phyloP scores from a whole-genome alignment of 2,888 invertebrate species.

The Linnaemya vulpina region DNA sequence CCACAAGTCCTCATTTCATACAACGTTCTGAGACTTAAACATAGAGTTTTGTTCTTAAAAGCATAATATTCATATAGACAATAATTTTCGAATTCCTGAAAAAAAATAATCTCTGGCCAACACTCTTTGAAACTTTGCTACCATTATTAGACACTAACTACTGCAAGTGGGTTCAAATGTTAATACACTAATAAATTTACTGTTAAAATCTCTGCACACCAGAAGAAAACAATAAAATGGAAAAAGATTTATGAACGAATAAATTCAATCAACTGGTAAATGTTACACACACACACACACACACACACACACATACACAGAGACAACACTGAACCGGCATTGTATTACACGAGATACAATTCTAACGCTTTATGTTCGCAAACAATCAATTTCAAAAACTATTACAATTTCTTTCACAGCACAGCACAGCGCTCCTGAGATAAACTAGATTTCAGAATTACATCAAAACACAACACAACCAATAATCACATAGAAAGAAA shows the following conservation, averaged over 20 bases:
- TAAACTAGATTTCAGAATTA: constrained; percentile 66
- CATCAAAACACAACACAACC: constrained; percentile 34
- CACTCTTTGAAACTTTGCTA: neutral
- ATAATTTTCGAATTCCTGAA: neutral
- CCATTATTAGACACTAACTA: constrained; percentile 34
- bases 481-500: constrained; percentile 34
- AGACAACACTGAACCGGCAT: constrained; percentile 5
- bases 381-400: constrained; percentile 66
- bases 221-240: neutral
- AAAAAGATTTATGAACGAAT: constrained; percentile 27
- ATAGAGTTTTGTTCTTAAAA: neutral
- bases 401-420: constrained; percentile 36
- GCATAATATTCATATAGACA: neutral
- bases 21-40: neutral
- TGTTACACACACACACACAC: constrained; percentile 4
- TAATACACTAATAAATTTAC: constrained; percentile 60
- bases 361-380: constrained; percentile 60
- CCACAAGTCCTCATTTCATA: neutral
- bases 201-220: constrained; percentile 45
- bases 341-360: constrained; percentile 15
- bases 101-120: neutral
- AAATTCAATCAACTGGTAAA: constrained; percentile 53
- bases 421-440: constrained; percentile 7
- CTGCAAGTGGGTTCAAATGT: constrained; percentile 53
- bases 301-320: constrained; percentile 4